A percentile compares a stretch with the other conserved stretches of the same genome.
phyloP scores from a whole-genome alignment of 2,888 invertebrate species.

The Andrena haemorrhoa region DNA sequence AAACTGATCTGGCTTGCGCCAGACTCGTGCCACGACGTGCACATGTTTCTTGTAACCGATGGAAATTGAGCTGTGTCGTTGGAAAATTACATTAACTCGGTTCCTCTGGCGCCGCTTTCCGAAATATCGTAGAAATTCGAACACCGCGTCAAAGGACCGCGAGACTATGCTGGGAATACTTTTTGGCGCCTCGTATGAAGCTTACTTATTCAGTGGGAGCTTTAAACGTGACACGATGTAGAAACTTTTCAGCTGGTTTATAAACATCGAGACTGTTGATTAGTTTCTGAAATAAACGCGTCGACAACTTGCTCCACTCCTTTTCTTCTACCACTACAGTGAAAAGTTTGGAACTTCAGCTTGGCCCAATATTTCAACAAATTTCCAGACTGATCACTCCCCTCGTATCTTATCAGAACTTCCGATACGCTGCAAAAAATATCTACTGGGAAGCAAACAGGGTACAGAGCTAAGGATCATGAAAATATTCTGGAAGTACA shows the following conservation, averaged over 20 bases:
- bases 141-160: not conserved
- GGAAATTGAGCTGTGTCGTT: slow-evolving; percentile 45
- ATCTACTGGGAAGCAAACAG: too few species aligned
- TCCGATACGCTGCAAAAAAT: too few species aligned
- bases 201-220: not conserved
- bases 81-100: slow-evolving; percentile 22
- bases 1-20: slow-evolving; percentile 52
- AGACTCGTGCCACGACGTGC: slow-evolving; percentile 13
- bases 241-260: too few species aligned
- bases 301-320: too few species aligned
- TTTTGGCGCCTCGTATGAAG: not conserved
- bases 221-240: too few species aligned
- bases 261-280: not conserved
- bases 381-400: not conserved
- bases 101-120: slow-evolving; percentile 15
- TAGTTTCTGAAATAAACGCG: not conserved
- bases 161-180: slow-evolving; percentile 7
- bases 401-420: too few species aligned
- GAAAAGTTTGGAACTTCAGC: not conserved
- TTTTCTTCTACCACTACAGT: not conserved
- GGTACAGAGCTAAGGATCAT: too few species aligned
- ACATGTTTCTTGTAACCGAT: slow-evolving; percentile 33
- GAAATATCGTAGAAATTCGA: slow-evolving; percentile 21
- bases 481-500: too few species aligned
- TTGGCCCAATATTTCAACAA: not conserved